Base-by-base conservation (phyloP, 2,113 vertebrate species). In the Sterrhoptilus dennistouni region DNA sequence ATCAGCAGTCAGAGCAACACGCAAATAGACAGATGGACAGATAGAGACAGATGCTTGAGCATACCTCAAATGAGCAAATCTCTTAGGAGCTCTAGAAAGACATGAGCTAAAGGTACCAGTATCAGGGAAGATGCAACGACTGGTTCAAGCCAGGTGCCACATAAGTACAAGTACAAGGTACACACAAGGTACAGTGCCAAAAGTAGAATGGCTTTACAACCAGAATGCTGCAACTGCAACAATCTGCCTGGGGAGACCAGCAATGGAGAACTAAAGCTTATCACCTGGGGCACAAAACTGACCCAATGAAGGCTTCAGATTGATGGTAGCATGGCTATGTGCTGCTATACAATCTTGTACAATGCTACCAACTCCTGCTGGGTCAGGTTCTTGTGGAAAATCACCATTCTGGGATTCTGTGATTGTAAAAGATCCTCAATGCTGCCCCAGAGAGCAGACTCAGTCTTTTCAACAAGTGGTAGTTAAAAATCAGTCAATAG, bases 301-400 rank as follows among this genome's bases (percentile, higher is more conserved):
- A 70, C 12, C 23, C 36, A 57, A 1, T 1, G 5, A 61, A 64
- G 64, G 35, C 4, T 59, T 89, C 24, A 36, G 45, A 29, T 7
- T 22, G 8, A 57, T 49, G 8, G 12, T 22, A 17, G 20, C 15
- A 38, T 8, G 9, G 28, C 12, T 38, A 57, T 0, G 0, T 10
- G 23, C 28, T 66, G 56, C 31, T 66, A 50, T 24, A n/a, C 20
- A 28, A 35, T 25, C 31, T 63, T 71, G 12, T 38, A 25, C 0
- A 0, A 65, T 45, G 31, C 42, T 42, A 42, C 13, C 28, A 63
- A 63, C 47, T 38, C 0, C 0, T 19, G 13, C 5, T 53, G 42
- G 17, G 25, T 63, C 36, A 42, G 61, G 4, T 22, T 31, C 2
- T 0, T 6, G 20, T 11, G n/a, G 35, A 74, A 84, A 56, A 81